Percentiles rank a stretch among this genome's conserved stretches.
phyloP scores from a whole-genome alignment of 2,113 vertebrate species.

The Mola mola region DNA sequence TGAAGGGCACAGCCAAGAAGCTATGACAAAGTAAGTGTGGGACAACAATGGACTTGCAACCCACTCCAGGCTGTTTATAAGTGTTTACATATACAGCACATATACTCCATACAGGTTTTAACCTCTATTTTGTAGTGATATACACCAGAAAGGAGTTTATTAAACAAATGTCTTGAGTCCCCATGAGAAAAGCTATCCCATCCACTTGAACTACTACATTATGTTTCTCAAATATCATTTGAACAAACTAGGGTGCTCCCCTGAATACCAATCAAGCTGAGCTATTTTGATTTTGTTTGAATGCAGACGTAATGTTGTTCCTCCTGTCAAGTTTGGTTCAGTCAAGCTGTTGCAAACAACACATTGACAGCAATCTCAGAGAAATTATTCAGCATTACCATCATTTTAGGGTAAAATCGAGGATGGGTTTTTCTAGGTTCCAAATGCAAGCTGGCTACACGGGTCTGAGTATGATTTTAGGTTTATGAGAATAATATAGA shows the following conservation, averaged over 20 bases:
- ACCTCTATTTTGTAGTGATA: background rate
- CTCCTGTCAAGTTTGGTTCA: slow-evolving; percentile 22
- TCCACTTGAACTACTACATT: background rate
- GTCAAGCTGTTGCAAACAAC: slow-evolving; percentile 22
- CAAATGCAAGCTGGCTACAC: background rate
- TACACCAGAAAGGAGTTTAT: background rate
- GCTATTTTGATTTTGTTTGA: slow-evolving; percentile 34
- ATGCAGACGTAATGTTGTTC: no score
- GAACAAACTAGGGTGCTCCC: background rate
- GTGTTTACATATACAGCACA: no score
- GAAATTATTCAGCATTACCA: slow-evolving; percentile 41
- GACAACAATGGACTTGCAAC: slow-evolving; percentile 17
- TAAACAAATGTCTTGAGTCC: background rate
- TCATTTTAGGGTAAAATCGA: slow-evolving; percentile 13
- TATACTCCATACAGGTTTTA: background rate
- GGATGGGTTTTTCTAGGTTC: background rate
- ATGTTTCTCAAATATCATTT: slow-evolving; percentile 5
- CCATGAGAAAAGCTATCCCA: background rate
- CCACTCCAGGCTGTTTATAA: no score
- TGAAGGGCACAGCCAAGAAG: slow-evolving; percentile 37
- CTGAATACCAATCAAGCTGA: slow-evolving; percentile 26
- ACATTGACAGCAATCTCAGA: slow-evolving; percentile 38
- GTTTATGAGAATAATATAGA: no score
- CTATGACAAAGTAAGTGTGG: slow-evolving; percentile 3
- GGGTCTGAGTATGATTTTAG: background rate